Percentiles rank a stretch among this genome's conserved stretches.
These are phyloP conservation scores for Cephus pygmeus DNA, from an alignment of 2,888 invertebrate species.

Conservation along the genomic window DNA sequence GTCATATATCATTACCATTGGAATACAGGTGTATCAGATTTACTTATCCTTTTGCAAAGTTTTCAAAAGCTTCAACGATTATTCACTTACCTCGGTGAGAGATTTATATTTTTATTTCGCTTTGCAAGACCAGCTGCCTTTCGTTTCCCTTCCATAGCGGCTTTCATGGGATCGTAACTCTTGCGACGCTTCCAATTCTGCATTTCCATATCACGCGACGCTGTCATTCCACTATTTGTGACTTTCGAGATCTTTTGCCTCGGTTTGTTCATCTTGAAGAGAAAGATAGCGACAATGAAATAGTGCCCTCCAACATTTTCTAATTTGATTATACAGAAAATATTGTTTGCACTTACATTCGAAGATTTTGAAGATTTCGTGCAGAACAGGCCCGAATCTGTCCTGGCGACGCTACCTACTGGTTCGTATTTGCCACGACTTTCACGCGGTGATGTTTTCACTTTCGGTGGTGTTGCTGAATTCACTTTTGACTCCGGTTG, in stretches of 20 bases:
- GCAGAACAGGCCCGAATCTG: slow-evolving; percentile 53
- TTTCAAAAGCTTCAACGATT: background rate
- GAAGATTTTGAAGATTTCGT: slow-evolving; percentile 41
- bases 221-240: slow-evolving; percentile 77
- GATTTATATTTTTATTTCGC: slow-evolving; percentile 40
- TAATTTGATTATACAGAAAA: too few species aligned
- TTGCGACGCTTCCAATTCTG: slow-evolving; percentile 97
- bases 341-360: slow-evolving; percentile 1
- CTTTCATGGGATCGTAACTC: slow-evolving; percentile 94
- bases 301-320: too few species aligned
- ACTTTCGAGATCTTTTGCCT: slow-evolving; percentile 62
- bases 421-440: slow-evolving; percentile 43
- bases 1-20: slow-evolving; percentile 38
- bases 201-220: slow-evolving; percentile 84
- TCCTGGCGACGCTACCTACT: slow-evolving; percentile 43
- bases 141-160: slow-evolving; percentile 87
- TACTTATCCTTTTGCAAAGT: too few species aligned
- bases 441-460: slow-evolving; percentile 32
- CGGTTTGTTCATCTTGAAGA: too few species aligned
- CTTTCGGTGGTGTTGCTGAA: slow-evolving; percentile 66
- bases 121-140: slow-evolving; percentile 65
- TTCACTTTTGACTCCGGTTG: slow-evolving; percentile 68
- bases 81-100: slow-evolving; percentile 55
- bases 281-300: too few species aligned
- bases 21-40: too few species aligned